Conservation (phyloP, 2,888 invertebrate species). For the Temnothorax rugatulus region DNA sequence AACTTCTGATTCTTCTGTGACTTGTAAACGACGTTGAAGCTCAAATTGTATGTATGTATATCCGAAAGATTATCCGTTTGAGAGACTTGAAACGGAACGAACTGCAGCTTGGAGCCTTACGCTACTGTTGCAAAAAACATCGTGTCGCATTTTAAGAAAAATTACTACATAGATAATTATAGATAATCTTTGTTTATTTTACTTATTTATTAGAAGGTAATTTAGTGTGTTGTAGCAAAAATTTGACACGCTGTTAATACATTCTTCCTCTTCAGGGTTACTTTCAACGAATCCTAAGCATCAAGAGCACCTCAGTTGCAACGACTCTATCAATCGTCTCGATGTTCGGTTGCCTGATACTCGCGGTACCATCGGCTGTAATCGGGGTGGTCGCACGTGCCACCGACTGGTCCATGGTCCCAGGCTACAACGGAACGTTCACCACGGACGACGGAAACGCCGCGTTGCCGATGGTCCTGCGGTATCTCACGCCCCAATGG, state of each 20-base stretch:
- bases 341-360: conserved; percentile 89
- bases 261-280: conserved; percentile 86
- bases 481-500: conserved; percentile 87
- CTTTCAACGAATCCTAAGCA: conserved; percentile 91
- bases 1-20: conserved; percentile 51
- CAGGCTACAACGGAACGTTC: conserved; percentile 81
- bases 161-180: neutral
- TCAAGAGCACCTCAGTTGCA: conserved; percentile 89
- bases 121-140: neutral
- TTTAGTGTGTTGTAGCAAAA: neutral
- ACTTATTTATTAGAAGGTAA: neutral
- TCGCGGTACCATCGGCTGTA: conserved; percentile 89
- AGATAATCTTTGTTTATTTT: neutral
- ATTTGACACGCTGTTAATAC: neutral
- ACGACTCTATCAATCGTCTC: conserved; percentile 89
- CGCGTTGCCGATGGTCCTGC: conserved; percentile 90
- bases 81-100: neutral
- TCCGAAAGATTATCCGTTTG: neutral
- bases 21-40: neutral
- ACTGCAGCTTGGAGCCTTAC: neutral
- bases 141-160: neutral
- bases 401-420: conserved; percentile 88
- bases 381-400: conserved; percentile 90
- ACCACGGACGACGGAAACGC: conserved; percentile 86
- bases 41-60: no score